Evolutionary conservation across 1,140 invertebrate species (phyloP).

Genomic region (Ceratina calcarata): DNA sequence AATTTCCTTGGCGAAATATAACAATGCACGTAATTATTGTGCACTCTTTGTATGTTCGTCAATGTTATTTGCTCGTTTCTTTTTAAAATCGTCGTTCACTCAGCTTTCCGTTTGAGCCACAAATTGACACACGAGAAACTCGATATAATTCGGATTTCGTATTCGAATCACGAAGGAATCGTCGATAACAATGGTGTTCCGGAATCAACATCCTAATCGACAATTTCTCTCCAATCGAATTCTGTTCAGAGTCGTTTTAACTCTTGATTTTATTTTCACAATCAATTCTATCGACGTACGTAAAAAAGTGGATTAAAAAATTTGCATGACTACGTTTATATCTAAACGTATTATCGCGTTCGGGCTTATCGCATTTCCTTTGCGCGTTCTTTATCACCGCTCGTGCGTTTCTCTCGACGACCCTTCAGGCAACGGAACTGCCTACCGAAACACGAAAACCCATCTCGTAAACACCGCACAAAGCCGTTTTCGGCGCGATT

Average conservation of each 20-base stretch:
- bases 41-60: not conserved
- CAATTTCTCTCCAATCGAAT: not conserved
- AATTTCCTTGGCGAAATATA: not conserved
- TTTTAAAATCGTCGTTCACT: not conserved
- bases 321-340: not conserved
- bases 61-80: not conserved
- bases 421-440: not conserved
- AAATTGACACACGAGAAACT: conserved; percentile 16
- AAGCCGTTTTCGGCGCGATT: conserved; percentile 11
- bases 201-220: conserved; percentile 40
- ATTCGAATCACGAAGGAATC: conserved; percentile 8
- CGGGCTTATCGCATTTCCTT: not conserved
- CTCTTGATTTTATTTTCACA: not conserved
- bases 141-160: not conserved
- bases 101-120: not conserved
- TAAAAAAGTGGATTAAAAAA: not conserved
- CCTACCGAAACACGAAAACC: not conserved
- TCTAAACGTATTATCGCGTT: not conserved
- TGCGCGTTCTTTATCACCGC: not conserved
- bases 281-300: not conserved
- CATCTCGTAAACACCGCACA: conserved; percentile 6
- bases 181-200: not conserved
- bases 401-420: not conserved
- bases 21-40: no score
- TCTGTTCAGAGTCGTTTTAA: not conserved